phyloP scores from a whole-genome alignment of 2,797 vertebrate species.

The Chelmon rostratus region DNA sequence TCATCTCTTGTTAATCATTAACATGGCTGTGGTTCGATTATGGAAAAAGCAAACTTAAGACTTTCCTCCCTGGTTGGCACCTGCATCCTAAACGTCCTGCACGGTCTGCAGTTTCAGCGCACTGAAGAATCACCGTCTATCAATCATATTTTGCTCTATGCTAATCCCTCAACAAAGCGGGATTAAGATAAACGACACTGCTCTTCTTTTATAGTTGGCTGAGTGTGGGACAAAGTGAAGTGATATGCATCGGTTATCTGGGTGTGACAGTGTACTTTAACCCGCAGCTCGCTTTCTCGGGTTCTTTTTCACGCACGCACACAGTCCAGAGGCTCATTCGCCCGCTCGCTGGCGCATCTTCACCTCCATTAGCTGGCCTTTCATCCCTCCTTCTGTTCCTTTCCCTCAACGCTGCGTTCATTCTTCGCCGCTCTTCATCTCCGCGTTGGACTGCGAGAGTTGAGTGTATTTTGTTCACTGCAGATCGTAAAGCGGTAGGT shows the following conservation, averaged over 20 bases:
- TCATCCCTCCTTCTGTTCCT: slow-evolving; percentile 13
- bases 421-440: slow-evolving; percentile 23
- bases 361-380: slow-evolving; percentile 36
- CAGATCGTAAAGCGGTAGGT: slow-evolving; percentile 53
- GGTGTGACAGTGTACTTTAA: slow-evolving; percentile 62
- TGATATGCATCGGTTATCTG: slow-evolving; percentile 7
- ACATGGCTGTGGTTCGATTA: not conserved
- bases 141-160: not conserved
- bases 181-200: not conserved
- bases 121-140: not conserved
- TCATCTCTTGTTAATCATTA: not conserved
- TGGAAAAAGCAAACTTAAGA: not conserved
- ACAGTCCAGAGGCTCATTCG: slow-evolving; percentile 8
- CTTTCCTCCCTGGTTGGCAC: not conserved
- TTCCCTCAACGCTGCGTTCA: not conserved
- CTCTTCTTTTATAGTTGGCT: not conserved
- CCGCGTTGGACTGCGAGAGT: not conserved
- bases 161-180: not conserved
- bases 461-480: slow-evolving; percentile 16
- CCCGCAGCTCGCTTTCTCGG: slow-evolving; percentile 11
- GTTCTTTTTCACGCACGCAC: not conserved
- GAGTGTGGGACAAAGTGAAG: slow-evolving; percentile 33
- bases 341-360: not conserved
- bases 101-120: not conserved
- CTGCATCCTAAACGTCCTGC: not conserved